Evolutionary conservation across 2,797 vertebrate genomes (phyloP), one percentile per base, ranked within the genome.

Genomic region (Phyllotis vaccarum): DNA sequence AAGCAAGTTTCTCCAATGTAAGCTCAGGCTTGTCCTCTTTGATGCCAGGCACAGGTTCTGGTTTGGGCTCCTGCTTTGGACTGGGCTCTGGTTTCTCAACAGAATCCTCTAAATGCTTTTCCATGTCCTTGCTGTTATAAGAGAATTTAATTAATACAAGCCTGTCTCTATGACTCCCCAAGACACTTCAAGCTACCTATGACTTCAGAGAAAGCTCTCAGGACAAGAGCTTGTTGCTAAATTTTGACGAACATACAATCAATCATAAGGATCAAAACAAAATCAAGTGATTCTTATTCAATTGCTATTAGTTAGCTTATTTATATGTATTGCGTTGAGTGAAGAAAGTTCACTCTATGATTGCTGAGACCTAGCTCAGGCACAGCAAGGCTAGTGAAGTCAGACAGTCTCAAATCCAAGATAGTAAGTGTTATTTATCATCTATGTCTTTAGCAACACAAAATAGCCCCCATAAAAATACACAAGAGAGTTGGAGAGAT

Each of bases 81-180:
- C 99, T 99, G 13, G 98, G 99, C 76, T 99, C 99, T 7, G 99
- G 98, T 64, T 99, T 98, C 37, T 98, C 98, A 86, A 98, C 96
- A 0, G 98, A 98, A 40, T 99, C 99, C 93, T 99, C 99, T 76
- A 99, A 98, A 0, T 99, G 99, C 62, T 98, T 99, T 40, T 99
- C 98, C 3, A 99, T 98, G 95, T 99, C 99, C 68, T 99, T 99
- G 93, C 99, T 99, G 88, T 96, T 93, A 96, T 0, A 94, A n/a
- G 89, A n/a, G n/a, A 97, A n/a, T 79, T 94, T 19, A 66, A 95
- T 94, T 86, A 89, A 0, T 5, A 94, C 78, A 24, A 94, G 75
- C 88, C 27, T 46, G 78, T 83, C 75, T n/a, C n/a, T 31, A 19
- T 78, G 92, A 21, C 58, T 96, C 56, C 58, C 5, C 72, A 68